These are phyloP conservation scores for Troides oblongomaculatus DNA, from an alignment of 2,888 invertebrate species.

Conservation along the genomic window DNA sequence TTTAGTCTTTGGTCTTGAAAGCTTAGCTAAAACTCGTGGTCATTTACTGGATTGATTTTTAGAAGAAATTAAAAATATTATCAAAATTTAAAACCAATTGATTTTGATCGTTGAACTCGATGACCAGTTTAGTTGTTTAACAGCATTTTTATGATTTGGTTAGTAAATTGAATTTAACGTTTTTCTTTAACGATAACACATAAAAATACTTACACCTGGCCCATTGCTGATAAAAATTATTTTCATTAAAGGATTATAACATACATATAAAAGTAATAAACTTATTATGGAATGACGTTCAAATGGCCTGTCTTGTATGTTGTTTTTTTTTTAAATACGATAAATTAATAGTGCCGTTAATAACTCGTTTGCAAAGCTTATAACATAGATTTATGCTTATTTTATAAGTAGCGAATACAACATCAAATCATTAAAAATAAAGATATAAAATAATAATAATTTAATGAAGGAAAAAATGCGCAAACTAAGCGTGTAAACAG, in stretches of 20 bases:
- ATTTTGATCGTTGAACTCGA: conserved; percentile 26
- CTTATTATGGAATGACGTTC: conserved; percentile 8
- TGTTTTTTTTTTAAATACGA: conserved; percentile 15
- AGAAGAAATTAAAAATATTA: conserved; percentile 6
- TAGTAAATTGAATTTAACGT: conserved; percentile 34
- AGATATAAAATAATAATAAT: too few relatives aligned
- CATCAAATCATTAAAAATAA: neutral
- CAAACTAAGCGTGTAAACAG: too few relatives aligned
- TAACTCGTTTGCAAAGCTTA: neutral
- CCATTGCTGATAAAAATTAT: conserved; percentile 22
- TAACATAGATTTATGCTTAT: neutral
- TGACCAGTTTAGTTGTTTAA: conserved; percentile 22
- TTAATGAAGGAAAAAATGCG: too few relatives aligned
- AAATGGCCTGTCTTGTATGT: conserved; percentile 16
- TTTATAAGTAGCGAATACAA: too few relatives aligned
- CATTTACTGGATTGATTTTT: neutral
- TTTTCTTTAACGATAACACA: conserved; percentile 34
- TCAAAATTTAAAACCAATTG: conserved; percentile 7
- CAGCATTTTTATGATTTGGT: conserved; percentile 31
- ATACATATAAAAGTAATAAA: conserved; percentile 23
- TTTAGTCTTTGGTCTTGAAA: neutral
- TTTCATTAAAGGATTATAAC: conserved; percentile 20
- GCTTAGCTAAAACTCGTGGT: neutral
- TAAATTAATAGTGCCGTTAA: conserved; percentile 10
- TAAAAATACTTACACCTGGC: conserved; percentile 27